Conservation (phyloP, 2,113 vertebrate species). For the Pelobates fuscus region DNA sequence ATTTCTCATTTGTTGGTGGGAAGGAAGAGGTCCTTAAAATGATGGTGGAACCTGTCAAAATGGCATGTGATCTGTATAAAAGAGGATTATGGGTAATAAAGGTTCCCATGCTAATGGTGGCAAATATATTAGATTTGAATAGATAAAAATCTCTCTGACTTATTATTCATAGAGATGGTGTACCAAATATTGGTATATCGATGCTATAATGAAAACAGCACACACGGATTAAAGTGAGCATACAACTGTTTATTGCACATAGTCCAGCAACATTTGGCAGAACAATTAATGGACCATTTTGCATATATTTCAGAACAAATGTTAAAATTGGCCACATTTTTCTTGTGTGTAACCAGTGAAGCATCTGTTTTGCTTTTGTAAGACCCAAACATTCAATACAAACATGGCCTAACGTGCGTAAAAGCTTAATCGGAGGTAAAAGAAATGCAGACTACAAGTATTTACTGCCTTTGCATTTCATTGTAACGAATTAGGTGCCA, state of each 20-base stretch:
- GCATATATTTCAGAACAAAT: constrained; percentile 58
- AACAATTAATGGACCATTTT: constrained; percentile 56
- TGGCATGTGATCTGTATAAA: too few relatives aligned
- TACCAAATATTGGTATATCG: too few relatives aligned
- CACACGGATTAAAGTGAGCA: constrained; percentile 57
- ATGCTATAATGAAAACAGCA: not conserved
- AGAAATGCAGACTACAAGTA: not conserved
- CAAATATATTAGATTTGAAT: too few relatives aligned
- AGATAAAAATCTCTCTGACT: too few relatives aligned
- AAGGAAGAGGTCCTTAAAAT: too few relatives aligned
- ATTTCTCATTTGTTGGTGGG: too few relatives aligned
- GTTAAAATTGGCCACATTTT: constrained; percentile 55
- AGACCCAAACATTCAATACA: constrained; percentile 54
- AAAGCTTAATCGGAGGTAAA: not conserved
- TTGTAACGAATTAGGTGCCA: too few relatives aligned
- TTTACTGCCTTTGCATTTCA: too few relatives aligned
- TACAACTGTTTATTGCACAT: constrained; percentile 68
- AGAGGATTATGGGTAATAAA: too few relatives aligned
- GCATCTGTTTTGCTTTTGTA: constrained; percentile 59
- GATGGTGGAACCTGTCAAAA: too few relatives aligned
- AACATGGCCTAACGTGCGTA: not conserved
- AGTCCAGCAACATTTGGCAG: constrained; percentile 64
- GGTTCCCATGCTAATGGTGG: too few relatives aligned
- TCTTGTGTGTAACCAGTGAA: constrained; percentile 48
- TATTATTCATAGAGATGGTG: too few relatives aligned